These are phyloP conservation scores for Cotesia typhae DNA, from an alignment of 1,140 invertebrate genomes.

Conservation along the genomic window DNA sequence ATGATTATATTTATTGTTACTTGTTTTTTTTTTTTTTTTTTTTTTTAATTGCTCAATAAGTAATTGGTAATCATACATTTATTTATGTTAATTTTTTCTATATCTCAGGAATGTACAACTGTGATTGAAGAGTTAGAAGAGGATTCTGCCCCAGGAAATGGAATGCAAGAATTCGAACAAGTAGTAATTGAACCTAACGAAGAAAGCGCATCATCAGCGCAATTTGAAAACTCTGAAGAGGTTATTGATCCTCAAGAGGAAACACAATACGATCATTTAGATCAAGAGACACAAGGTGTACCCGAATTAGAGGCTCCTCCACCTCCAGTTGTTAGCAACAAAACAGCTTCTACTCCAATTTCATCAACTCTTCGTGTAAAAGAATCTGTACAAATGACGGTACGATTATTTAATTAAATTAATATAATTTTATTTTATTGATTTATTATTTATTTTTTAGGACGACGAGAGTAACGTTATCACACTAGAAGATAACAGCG, in stretches of 20 bases:
- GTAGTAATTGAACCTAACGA: conserved; percentile 45
- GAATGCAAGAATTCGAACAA: conserved; percentile 45
- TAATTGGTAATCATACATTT: not conserved
- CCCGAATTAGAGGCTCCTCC: conserved; percentile 55
- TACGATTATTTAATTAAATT: conserved; percentile 10
- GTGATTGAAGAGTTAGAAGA: conserved; percentile 51
- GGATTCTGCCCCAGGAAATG: conserved; percentile 46
- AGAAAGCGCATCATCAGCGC: conserved; percentile 45
- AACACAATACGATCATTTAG: conserved; percentile 33
- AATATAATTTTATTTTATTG: too few species aligned
- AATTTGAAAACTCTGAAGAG: conserved; percentile 48
- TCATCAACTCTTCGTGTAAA: conserved; percentile 44
- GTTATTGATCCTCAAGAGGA: conserved; percentile 25
- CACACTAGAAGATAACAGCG: conserved; percentile 37
- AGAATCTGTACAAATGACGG: conserved; percentile 39
- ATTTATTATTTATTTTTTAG: conserved; percentile 13
- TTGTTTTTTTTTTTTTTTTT: conserved; percentile 7
- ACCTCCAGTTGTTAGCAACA: conserved; percentile 47
- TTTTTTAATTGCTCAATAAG: not conserved
- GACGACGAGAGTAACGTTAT: conserved; percentile 39
- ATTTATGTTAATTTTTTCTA: too few species aligned
- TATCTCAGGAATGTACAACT: conserved; percentile 29
- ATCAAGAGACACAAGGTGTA: conserved; percentile 44
- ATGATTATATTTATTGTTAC: not conserved
- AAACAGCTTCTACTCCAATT: conserved; percentile 40